Percentiles rank a stretch among this genome's conserved stretches.
phyloP scores from a whole-genome alignment of 1,140 invertebrate genomes.

The Ostrea denselamellosa region DNA sequence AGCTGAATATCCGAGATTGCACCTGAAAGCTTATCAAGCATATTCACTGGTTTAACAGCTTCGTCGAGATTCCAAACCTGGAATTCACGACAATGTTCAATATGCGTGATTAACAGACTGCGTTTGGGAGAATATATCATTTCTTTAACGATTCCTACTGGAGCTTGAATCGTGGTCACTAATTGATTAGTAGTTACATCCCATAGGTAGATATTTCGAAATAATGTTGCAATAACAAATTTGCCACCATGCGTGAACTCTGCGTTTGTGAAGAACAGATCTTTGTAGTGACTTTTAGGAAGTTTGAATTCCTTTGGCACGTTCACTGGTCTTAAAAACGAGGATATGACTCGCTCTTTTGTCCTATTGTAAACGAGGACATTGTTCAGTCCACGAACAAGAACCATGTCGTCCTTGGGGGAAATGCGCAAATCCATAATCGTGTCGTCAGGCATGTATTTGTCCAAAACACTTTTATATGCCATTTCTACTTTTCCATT shows the following conservation, averaged over 20 bases:
- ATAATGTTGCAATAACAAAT: constrained; percentile 72
- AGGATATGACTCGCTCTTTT: constrained; percentile 65
- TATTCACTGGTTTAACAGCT: constrained; percentile 66
- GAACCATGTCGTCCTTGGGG: constrained; percentile 64
- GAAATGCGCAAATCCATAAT: constrained; percentile 66
- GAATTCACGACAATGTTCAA: constrained; percentile 62
- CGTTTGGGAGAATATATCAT: constrained; percentile 64
- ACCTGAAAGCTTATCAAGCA: constrained; percentile 71
- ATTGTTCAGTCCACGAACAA: constrained; percentile 65
- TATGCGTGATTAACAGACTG: constrained; percentile 70
- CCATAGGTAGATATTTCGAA: constrained; percentile 76
- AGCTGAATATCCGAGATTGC: constrained; percentile 66
- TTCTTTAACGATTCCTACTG: constrained; percentile 72
- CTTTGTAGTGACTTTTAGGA: constrained; percentile 66
- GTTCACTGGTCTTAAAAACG: constrained; percentile 68
- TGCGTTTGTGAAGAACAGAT: constrained; percentile 70
- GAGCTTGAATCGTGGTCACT: constrained; percentile 71
- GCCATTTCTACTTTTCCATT: constrained; percentile 69
- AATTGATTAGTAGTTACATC: constrained; percentile 62
- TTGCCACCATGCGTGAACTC: constrained; percentile 72
- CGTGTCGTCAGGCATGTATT: constrained; percentile 65
- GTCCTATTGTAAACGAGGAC: constrained; percentile 71
- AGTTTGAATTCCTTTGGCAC: constrained; percentile 75
- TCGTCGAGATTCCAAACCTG: constrained; percentile 75
- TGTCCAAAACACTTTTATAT: constrained; percentile 69